phyloP scores from a whole-genome alignment of 1,140 invertebrate species.

The Drosophila leontia region DNA sequence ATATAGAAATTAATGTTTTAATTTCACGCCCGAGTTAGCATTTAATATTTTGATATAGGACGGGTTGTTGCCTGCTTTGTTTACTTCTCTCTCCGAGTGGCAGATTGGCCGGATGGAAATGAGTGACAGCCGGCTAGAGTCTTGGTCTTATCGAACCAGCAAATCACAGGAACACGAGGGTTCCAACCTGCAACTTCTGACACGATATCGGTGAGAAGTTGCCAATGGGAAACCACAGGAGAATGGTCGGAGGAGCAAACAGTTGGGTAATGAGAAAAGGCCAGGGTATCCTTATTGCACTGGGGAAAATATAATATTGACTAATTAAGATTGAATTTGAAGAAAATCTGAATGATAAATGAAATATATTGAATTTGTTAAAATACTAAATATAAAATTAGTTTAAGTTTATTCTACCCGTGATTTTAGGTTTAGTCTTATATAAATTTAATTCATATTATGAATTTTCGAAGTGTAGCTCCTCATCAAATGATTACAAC shows the following conservation, averaged over 20 bases:
- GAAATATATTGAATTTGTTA: neutral
- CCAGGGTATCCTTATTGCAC: neutral
- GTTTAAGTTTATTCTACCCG: no score
- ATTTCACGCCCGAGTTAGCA: conserved; percentile 78
- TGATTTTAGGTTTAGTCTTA: no score
- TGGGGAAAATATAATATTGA: neutral
- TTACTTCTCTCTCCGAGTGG: conserved; percentile 17
- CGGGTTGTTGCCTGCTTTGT: conserved; percentile 26
- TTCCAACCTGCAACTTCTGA: conserved; percentile 19
- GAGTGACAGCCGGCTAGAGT: conserved; percentile 32
- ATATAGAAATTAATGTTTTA: conserved; percentile 77
- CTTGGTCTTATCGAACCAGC: conserved; percentile 34
- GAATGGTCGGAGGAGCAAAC: conserved; percentile 22
- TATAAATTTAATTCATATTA: neutral
- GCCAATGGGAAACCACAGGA: conserved; percentile 30
- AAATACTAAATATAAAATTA: neutral
- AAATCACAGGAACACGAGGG: conserved; percentile 18
- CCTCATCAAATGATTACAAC: conserved; percentile 57
- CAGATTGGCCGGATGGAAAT: conserved; percentile 29
- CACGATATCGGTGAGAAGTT: conserved; percentile 36
- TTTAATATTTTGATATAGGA: conserved; percentile 67
- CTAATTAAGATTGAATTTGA: neutral
- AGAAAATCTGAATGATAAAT: neutral
- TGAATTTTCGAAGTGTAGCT: conserved; percentile 17
- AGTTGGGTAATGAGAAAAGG: conserved; percentile 44